A percentile compares a stretch with the other conserved stretches of the same genome.
These are phyloP conservation scores for Coracopsis vasa DNA, from an alignment of 2,113 vertebrate genomes.

Conservation along the genomic window DNA sequence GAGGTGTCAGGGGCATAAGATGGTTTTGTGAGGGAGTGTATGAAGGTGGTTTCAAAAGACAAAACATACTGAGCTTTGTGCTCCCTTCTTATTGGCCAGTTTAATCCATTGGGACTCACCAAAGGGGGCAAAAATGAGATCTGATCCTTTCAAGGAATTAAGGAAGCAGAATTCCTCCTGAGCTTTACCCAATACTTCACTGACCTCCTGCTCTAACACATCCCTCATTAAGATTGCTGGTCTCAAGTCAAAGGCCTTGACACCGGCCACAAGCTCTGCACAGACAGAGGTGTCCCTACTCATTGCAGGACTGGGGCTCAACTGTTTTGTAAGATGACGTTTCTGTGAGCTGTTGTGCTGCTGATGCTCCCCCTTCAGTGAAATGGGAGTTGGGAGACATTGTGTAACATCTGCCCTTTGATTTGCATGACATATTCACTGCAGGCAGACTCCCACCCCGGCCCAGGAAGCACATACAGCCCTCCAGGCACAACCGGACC, in stretches of 20 bases:
- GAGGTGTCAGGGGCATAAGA: not conserved
- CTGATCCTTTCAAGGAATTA: not conserved
- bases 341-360: not conserved
- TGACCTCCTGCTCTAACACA: not conserved
- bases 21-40: not conserved
- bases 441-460: not conserved
- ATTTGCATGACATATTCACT: not conserved
- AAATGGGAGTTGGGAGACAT: not conserved
- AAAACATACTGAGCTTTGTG: not conserved
- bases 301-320: not conserved
- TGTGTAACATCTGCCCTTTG: not conserved
- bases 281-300: not conserved
- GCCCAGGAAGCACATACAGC: not conserved
- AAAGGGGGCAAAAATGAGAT: not conserved
- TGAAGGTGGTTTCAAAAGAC: not conserved
- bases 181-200: not conserved
- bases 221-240: not conserved
- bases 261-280: rapidly evolving
- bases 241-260: not conserved
- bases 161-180: not conserved
- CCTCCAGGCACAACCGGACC: not conserved
- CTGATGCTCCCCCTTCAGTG: not conserved
- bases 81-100: not conserved
- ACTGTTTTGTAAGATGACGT: not conserved
- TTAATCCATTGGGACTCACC: not conserved